A percentile compares a stretch with the other conserved stretches of the same genome.
Conservation (phyloP, 2,888 invertebrate genomes). For the Mimas tiliae region DNA sequence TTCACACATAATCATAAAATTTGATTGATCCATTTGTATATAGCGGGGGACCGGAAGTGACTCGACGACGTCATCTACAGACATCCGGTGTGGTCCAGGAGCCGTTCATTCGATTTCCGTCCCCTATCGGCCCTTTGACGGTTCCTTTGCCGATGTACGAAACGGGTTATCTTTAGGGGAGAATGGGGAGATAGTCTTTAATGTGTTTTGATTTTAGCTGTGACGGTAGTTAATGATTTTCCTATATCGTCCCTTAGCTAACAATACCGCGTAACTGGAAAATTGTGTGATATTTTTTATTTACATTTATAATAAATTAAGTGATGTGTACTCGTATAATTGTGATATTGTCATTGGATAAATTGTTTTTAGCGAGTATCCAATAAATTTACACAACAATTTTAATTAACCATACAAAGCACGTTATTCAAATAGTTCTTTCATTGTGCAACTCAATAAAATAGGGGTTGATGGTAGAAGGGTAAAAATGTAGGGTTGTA, state of each 20-base stretch:
- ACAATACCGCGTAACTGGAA: too few relatives aligned
- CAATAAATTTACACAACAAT: too few relatives aligned
- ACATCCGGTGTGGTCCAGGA: conserved; percentile 59
- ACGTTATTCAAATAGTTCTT: too few relatives aligned
- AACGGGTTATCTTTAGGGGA: conserved; percentile 3
- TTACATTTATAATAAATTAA: too few relatives aligned
- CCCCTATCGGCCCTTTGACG: conserved; percentile 20
- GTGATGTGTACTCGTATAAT: too few relatives aligned
- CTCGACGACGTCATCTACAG: conserved; percentile 60
- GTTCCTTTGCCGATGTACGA: conserved; percentile 3
- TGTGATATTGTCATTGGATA: too few relatives aligned
- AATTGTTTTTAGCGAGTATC: too few relatives aligned
- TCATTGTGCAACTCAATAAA: too few relatives aligned
- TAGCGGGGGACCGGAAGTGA: conserved; percentile 47
- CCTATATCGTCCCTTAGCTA: background rate
- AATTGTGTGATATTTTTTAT: too few relatives aligned
- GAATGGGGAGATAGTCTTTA: conserved; percentile 2
- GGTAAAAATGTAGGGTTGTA: too few relatives aligned
- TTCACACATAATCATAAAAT: background rate
- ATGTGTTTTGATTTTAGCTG: conserved; percentile 1
- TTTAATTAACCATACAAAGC: too few relatives aligned
- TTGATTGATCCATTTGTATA: conserved; percentile 20
- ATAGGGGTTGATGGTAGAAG: too few relatives aligned
- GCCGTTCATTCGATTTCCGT: conserved; percentile 68
- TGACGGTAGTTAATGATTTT: background rate